phyloP scores from a whole-genome alignment of 2,797 vertebrate genomes.

The Brachyrhaphis roseni region DNA sequence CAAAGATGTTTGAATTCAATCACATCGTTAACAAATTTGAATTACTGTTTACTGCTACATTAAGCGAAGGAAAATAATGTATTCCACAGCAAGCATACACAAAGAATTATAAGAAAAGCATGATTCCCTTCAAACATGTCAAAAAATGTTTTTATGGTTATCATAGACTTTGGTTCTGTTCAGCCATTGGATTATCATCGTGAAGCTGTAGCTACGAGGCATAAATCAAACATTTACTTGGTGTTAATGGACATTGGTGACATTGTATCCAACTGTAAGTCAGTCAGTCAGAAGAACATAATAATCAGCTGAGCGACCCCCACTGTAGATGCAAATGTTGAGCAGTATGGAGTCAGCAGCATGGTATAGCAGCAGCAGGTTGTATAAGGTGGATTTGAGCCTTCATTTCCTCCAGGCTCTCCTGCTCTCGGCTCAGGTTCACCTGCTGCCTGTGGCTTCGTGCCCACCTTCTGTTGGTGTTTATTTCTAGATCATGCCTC shows the following conservation, averaged over 20 bases:
- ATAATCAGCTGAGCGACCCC: constrained; percentile 13
- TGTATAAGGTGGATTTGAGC: constrained; percentile 47
- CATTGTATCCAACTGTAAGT: constrained; percentile 4
- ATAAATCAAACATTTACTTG: constrained; percentile 4
- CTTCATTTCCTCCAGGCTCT: constrained; percentile 70
- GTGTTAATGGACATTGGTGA: constrained; percentile 1
- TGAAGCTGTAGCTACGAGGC: neutral
- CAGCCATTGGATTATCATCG: neutral
- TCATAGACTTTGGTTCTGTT: neutral
- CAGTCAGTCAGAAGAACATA: neutral
- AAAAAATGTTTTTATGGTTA: neutral
- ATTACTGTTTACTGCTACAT: neutral
- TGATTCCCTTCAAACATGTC: neutral
- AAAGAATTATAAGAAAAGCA: neutral
- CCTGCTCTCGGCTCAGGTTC: constrained; percentile 69
- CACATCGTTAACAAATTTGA: neutral
- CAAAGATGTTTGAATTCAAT: neutral
- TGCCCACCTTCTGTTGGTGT: constrained; percentile 83
- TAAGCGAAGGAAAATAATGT: neutral
- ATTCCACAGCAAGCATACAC: neutral
- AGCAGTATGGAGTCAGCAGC: constrained; percentile 29
- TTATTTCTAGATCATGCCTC: constrained; percentile 78
- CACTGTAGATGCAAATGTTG: constrained; percentile 38
- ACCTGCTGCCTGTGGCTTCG: constrained; percentile 77
- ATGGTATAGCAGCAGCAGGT: constrained; percentile 34